Base-by-base conservation (phyloP, 2,113 vertebrate species). In the Clarias macrocephalus region DNA sequence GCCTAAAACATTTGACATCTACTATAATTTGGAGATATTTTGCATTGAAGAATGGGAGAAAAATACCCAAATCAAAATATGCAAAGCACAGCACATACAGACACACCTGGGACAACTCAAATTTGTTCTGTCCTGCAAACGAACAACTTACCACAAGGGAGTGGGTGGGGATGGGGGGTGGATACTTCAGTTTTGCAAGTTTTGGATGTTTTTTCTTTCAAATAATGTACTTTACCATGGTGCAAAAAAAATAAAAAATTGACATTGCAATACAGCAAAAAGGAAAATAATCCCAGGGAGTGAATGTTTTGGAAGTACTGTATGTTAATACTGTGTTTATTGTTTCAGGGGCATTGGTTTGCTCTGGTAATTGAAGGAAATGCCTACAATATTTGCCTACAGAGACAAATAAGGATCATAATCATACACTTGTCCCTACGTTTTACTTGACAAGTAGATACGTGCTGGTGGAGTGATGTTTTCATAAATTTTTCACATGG, bases 401-500 rank as follows among this genome's bases (percentile, higher is more conserved):
- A 42, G 23, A 60, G 73, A 33, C 57, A 63, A 28, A 73, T 48
- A 80, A 42, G 57, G 84, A 86, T 60, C 48, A 21, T 87, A 82
- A 89, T 82, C 81, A 77, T 48, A 37, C n/a, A 19, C 81, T 87
- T 62, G 66, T 37, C 5, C 42, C 60, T 63, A n/a, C 13, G 48
- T 28, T 77, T 56, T 48, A 62, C 54, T 84, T 60, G 83, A 89
- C 77, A 85, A 82, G 60, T 54, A 77, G 19, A 59, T 33, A 66
- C 70, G 62, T 76, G 85, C 42, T 60, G 33, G 5, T 28, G 6
- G 23, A 56, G 62, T 65, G 56, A 18, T 70, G 52, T 54, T 59
- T 11, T 0, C 25, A 68, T n/a, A 48, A 48, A 18, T 57, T 52
- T 63, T 25, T 63, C 23, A 52, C 86, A 33, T 10, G 19, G 15